Base-by-base conservation (phyloP, 2,797 vertebrate genomes). In the Myiotriccus ornatus region DNA sequence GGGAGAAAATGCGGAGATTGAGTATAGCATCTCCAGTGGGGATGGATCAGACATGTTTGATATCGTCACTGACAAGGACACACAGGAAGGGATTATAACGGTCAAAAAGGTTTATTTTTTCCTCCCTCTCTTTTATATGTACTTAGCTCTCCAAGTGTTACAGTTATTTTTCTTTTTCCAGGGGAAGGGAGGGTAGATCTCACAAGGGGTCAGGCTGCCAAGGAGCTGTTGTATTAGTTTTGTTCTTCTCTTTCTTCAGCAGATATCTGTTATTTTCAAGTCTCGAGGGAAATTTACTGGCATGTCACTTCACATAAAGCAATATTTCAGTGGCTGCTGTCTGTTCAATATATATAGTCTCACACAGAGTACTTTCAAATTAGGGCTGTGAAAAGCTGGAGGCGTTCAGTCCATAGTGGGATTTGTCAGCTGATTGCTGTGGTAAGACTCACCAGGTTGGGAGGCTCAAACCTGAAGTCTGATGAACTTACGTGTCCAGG, bases 41-140 rank as follows among this genome's bases (percentile, higher is more conserved):
- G 98, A 99, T 30, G 98, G 98, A 67, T 98, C 99, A 53, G 99
- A 99, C 67, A 96, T 97, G 82, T 99, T 99, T 95, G 98, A 98
- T 90, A 98, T 99, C 63, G 68, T 98, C 96, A 99, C 99, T 25
- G 99, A 99, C 97, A 98, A 99, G 96, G 97, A 98, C 44, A 99
- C 99, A 34, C 99, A 99, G 93, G 99, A 99, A 97, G 99, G 99
- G 73, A 98, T 99, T 95, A 98, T 99, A 97, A 98, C 98, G 81
- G 98, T 99, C 93, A 99, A 99, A 98, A 98, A 99, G 98, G 99
- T 99, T 94, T 95, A 85, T 94, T 95, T 97, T 80, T 90, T 62
- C 10, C 76, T 95, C 75, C 84, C 68, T 97, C 87, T 91, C 69
- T 97, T 93, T 94, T 91, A 94, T 95, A 92, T 84, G 47, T 69